Percentiles rank a stretch among this genome's conserved stretches.
Evolutionary conservation across 2,797 vertebrate genomes (phyloP).

Genomic region (Dromococcyx pavoninus): DNA sequence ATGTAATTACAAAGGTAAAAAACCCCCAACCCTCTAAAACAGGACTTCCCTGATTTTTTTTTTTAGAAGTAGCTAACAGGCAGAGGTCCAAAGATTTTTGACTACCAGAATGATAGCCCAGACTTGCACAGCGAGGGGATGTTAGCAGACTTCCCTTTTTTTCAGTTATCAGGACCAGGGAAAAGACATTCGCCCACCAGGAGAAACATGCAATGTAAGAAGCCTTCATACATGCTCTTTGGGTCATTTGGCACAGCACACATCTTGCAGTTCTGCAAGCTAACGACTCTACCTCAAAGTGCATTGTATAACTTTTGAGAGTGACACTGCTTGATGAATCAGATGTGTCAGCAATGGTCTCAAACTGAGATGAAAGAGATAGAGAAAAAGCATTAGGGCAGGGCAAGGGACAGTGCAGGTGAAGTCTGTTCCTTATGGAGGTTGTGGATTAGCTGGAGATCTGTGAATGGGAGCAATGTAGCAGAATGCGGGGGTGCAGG

Average conservation of each 20-base stretch:
- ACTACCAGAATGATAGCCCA: not conserved
- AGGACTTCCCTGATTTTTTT: not conserved
- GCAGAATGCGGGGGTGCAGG: not conserved
- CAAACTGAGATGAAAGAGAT: constrained; percentile 88
- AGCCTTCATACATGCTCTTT: not conserved
- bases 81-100: not conserved
- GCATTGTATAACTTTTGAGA: constrained; percentile 92
- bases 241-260: not conserved
- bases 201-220: not conserved
- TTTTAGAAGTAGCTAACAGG: not conserved
- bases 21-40: not conserved
- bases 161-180: not conserved
- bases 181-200: not conserved
- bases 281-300: constrained; percentile 85
- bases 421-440: not conserved
- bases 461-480: not conserved
- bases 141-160: not conserved
- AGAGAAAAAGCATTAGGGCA: not conserved
- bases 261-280: constrained; percentile 5
- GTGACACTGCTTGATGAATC: constrained; percentile 90
- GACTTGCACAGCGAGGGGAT: not conserved
- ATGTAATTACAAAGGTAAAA: not conserved
- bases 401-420: not conserved
- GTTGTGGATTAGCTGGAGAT: not conserved
- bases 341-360: constrained; percentile 87